Conservation (phyloP, 1,140 invertebrate species). For the Pararge aegeria region DNA sequence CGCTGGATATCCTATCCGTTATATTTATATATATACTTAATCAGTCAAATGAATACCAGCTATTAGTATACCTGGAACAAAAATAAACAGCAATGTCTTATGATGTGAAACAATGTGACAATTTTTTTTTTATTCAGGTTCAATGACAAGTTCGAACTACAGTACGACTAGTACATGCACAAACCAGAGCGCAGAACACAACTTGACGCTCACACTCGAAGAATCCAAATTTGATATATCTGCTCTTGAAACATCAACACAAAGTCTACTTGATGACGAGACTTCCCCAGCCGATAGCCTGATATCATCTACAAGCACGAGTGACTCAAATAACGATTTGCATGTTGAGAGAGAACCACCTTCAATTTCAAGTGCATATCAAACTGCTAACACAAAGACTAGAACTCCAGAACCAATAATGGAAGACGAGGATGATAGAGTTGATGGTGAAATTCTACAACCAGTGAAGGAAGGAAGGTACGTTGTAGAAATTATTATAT, state of each 20-base stretch:
- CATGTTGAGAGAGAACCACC: conserved; percentile 71
- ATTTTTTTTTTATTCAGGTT: conserved; percentile 46
- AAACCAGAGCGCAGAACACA: conserved; percentile 69
- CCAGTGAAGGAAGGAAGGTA: conserved; percentile 57
- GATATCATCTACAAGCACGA: conserved; percentile 85
- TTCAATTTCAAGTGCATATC: conserved; percentile 72
- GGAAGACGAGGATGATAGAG: conserved; percentile 57
- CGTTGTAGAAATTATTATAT: conserved; percentile 4
- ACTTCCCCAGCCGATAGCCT: conserved; percentile 90
- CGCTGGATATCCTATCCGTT: no score
- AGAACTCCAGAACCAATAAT: conserved; percentile 56
- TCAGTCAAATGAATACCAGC: no score
- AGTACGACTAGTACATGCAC: conserved; percentile 73
- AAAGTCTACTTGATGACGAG: conserved; percentile 86
- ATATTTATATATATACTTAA: no score
- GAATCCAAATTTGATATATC: conserved; percentile 89
- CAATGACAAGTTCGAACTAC: conserved; percentile 76
- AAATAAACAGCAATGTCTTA: no score
- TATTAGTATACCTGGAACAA: no score
- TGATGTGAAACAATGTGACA: no score
- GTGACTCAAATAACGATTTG: conserved; percentile 81
- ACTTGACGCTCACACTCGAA: conserved; percentile 79
- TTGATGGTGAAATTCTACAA: conserved; percentile 62
- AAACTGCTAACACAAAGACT: conserved; percentile 73
- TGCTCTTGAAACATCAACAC: conserved; percentile 84